These are phyloP conservation scores for Stomatorhinus walkeri DNA, from an alignment of 2,797 vertebrate species.

Conservation along the genomic window DNA sequence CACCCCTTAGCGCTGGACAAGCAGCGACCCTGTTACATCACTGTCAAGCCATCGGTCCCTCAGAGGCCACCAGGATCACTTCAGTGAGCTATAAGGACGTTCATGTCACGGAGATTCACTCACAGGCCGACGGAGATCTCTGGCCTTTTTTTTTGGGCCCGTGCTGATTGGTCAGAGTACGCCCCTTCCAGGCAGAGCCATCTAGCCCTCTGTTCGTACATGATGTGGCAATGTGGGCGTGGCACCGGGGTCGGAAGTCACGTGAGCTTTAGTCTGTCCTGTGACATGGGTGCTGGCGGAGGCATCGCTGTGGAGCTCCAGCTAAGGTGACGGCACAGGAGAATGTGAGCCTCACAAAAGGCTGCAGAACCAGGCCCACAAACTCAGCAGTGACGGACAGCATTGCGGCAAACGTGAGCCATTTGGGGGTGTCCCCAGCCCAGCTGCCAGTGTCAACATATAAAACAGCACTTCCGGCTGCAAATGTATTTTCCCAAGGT, in stretches of 20 bases:
- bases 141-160: not conserved
- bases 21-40: not conserved
- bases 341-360: not conserved
- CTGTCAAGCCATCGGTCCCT: not conserved
- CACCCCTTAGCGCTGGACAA: not conserved
- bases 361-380: not conserved
- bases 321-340: not conserved
- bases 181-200: not conserved
- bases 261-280: not conserved
- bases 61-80: not conserved
- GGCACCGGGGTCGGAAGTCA: conserved; percentile 24
- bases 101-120: not conserved
- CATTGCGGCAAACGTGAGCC: not conserved
- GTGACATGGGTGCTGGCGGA: not conserved
- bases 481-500: not conserved
- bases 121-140: not conserved
- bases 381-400: not conserved
- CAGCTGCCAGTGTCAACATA: not conserved
- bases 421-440: not conserved
- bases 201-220: not conserved
- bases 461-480: not conserved
- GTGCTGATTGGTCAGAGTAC: not conserved
- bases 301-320: not conserved
- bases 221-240: not conserved
- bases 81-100: not conserved